Conservation (phyloP, 1,140 invertebrate species). For the Meteorus sp. region DNA sequence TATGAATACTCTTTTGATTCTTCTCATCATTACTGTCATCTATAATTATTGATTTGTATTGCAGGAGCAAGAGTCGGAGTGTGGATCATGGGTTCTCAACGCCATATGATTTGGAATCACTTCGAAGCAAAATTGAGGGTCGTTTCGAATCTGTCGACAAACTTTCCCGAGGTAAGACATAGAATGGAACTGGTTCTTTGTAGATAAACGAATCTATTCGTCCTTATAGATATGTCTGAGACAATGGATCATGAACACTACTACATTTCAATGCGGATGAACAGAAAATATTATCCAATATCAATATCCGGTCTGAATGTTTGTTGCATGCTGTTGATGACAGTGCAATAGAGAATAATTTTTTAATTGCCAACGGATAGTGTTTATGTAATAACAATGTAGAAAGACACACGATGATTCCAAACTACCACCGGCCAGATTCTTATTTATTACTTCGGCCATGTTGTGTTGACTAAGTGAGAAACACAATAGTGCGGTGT, state of each 20-base stretch:
- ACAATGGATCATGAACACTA: neutral
- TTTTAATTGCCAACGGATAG: no score
- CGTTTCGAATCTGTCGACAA: constrained; percentile 77
- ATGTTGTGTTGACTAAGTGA: no score
- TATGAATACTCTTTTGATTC: neutral
- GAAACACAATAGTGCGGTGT: no score
- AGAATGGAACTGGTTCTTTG: neutral
- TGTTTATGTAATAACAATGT: neutral
- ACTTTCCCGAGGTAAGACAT: constrained; percentile 59
- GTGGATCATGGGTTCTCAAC: constrained; percentile 83
- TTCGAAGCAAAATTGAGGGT: constrained; percentile 80
- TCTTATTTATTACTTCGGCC: constrained; percentile 2
- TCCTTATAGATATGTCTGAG: neutral
- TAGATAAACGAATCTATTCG: no score
- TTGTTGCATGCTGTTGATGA: no score
- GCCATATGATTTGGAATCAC: constrained; percentile 79
- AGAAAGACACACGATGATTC: neutral
- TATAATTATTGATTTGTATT: constrained; percentile 40
- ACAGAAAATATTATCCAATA: no score
- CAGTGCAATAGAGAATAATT: no score
- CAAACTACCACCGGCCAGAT: neutral
- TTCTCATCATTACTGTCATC: neutral
- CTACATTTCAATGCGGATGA: neutral
- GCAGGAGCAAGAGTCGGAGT: constrained; percentile 84
- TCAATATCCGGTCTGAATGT: no score